These are phyloP conservation scores for Leuciscus waleckii DNA, from an alignment of 2,797 vertebrate genomes.

Conservation along the genomic window DNA sequence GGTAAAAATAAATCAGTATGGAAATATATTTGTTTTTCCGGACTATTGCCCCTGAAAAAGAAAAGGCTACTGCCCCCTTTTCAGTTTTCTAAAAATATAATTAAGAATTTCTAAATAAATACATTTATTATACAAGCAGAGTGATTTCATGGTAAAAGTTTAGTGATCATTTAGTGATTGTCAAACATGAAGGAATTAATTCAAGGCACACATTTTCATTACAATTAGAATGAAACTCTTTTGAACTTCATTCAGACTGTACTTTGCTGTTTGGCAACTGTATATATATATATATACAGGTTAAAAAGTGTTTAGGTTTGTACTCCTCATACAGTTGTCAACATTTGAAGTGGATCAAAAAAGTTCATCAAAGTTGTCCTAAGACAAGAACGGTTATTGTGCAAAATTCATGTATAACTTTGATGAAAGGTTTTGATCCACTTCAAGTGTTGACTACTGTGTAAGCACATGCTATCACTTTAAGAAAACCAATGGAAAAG, in stretches of 20 bases:
- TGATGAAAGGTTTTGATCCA: no score
- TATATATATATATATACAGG: not conserved
- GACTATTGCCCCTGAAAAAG: no score
- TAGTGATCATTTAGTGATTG: not conserved
- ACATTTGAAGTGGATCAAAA: no score
- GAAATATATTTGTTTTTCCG: no score
- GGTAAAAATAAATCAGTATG: no score
- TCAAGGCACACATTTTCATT: not conserved
- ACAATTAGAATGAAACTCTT: not conserved
- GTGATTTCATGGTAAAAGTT: not conserved
- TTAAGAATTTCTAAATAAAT: not conserved
- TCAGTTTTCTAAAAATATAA: not conserved
- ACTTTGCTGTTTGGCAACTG: not conserved
- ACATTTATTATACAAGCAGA: not conserved
- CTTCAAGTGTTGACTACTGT: no score
- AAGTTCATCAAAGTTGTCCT: no score
- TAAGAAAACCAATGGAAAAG: not conserved
- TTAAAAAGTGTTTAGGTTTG: no score
- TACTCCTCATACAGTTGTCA: no score
- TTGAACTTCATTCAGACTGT: not conserved
- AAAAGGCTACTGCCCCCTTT: not conserved
- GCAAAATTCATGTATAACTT: no score
- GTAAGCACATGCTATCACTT: no score
- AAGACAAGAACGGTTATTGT: no score
- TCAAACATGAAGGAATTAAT: not conserved